These are phyloP conservation scores for Alethe castanea DNA, from an alignment of 2,113 vertebrate genomes.

Conservation along the genomic window DNA sequence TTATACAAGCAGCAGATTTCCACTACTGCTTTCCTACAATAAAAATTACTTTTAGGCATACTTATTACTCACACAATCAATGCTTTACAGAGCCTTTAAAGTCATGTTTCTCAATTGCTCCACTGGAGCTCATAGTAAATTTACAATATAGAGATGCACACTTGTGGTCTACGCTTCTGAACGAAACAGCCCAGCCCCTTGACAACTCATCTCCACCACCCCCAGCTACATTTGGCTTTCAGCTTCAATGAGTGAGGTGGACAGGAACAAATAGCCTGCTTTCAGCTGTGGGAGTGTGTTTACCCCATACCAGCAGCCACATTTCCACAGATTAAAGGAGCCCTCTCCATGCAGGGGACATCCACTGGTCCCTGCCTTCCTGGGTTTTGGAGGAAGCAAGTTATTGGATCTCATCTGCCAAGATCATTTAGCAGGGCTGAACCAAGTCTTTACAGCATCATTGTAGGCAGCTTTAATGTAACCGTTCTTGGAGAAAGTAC, in stretches of 20 bases:
- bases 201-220: background rate
- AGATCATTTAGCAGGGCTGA: background rate
- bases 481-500: background rate
- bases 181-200: fast-evolving
- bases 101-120: background rate
- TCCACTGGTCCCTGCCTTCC: background rate
- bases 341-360: background rate
- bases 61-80: background rate
- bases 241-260: background rate
- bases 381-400: fast-evolving
- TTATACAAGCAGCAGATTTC: background rate
- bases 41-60: background rate
- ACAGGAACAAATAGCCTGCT: background rate
- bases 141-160: background rate
- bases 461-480: background rate
- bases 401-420: background rate
- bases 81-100: background rate
- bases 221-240: background rate
- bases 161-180: background rate
- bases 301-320: background rate
- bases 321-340: background rate
- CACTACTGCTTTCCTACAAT: background rate
- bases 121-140: background rate
- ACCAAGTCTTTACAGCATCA: background rate
- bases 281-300: fast-evolving